phyloP scores from a whole-genome alignment of 2,888 invertebrate genomes.

The Villa cingulata region DNA sequence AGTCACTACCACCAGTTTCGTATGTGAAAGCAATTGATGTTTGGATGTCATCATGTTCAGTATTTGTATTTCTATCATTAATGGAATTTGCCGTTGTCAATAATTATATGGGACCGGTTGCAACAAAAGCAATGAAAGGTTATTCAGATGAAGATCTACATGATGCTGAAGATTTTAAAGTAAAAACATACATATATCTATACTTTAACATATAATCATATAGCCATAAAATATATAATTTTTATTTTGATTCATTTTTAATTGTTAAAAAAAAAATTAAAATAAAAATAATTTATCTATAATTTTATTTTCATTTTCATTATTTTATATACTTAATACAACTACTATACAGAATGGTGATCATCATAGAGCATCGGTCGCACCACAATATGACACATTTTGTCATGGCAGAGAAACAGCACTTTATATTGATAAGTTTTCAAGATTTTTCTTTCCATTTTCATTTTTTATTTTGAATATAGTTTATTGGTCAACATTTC shows the following conservation, averaged over 20 bases:
- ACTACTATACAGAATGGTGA: slow-evolving; percentile 37
- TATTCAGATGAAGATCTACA: slow-evolving; percentile 74
- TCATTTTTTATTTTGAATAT: slow-evolving; percentile 82
- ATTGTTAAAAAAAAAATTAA: too few relatives aligned
- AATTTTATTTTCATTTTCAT: neutral
- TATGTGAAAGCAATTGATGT: slow-evolving; percentile 88
- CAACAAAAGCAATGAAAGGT: slow-evolving; percentile 80
- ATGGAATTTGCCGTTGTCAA: slow-evolving; percentile 87
- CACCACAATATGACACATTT: slow-evolving; percentile 71
- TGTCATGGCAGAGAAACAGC: slow-evolving; percentile 68
- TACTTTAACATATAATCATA: neutral
- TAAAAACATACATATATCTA: slow-evolving; percentile 23
- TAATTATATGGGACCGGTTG: slow-evolving; percentile 72
- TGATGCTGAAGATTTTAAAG: slow-evolving; percentile 64
- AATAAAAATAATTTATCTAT: neutral
- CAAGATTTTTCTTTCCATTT: slow-evolving; percentile 79
- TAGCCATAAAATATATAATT: neutral
- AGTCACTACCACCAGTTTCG: slow-evolving; percentile 77
- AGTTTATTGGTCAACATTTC: slow-evolving; percentile 79
- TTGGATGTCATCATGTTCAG: slow-evolving; percentile 86
- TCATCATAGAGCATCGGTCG: slow-evolving; percentile 48
- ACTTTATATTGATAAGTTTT: slow-evolving; percentile 74
- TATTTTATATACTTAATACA: neutral
- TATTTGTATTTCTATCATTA: slow-evolving; percentile 78
- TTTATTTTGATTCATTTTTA: neutral